Base-by-base conservation (phyloP, 2,888 invertebrate species). In the Scaptomyza parva region DNA sequence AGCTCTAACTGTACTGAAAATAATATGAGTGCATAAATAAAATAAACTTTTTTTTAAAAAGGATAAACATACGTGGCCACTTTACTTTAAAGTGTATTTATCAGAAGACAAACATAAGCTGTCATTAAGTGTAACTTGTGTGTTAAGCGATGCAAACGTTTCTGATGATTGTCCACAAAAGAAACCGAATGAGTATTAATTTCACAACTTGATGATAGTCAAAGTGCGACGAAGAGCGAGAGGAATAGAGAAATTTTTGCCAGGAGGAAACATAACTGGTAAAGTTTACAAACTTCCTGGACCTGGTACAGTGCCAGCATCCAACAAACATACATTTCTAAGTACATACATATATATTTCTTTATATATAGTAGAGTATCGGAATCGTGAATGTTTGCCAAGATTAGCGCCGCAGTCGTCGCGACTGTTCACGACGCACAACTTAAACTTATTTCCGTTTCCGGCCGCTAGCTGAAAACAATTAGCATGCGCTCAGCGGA, bases 361-460 rank as follows among this genome's bases (percentile, higher is more conserved):
- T n/a, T 39, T 14, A 22, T 18, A 37, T 26, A 39, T 50, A 35
- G 12, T n/a, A n/a, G n/a, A n/a, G n/a, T 33, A 43, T 40, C 33
- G 60, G 37, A 57, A 44, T 30, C 12, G 17, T 24, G 24, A 14
- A 37, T 58, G 65, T 66, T 68, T 73, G 73, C 65, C 75, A 68
- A 77, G 78, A 77, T 80, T 80, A 66, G 51, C 40, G 44, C 58
- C 55, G 53, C 74, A 71, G 28, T 61, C 47, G 60, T 59, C 52
- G 67, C 70, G 79, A 57, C 76, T 68, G 59, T 35, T 59, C 50
- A 64, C 63, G 59, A 48, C 28, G 61, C 73, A 57, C 55, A 75
- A 73, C 77, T 80, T 75, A 59, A 73, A 74, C 77, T 65, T 78
- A 79, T 79, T 86, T 86, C 87, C 87, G 78, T 62, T 86, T 83